Evolutionary conservation across 2,797 vertebrate genomes (phyloP), one percentile per base, ranked within the genome.

Genomic region (Champsocephalus esox): DNA sequence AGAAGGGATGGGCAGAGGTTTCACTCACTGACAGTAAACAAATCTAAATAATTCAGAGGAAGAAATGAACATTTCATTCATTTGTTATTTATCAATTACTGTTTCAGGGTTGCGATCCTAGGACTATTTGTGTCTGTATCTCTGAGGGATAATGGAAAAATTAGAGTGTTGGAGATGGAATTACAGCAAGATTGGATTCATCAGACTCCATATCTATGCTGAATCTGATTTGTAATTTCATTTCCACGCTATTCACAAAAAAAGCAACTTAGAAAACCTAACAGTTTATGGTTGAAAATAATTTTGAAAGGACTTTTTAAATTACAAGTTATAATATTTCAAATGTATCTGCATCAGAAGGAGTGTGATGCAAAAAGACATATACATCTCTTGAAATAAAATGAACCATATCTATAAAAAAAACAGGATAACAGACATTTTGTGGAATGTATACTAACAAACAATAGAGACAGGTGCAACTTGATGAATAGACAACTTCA

Each of bases 31-130:
- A 79, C 65, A 83, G 83, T 81, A 89, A 89, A 83, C 80, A 83
- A 86, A 79, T 77, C 66, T 87, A 82, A 89, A 90, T 91, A 71
- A 90, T 90, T 88, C 82, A 91, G 62, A 24, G 4, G 66, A 7
- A 61, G 69, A 79, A 69, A 87, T 70, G 61, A 79, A 70, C 45
- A 16, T 80, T 81, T 73, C 73, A 87, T 86, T 82, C 83, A 67
- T 86, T 66, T 70, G 61, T 76, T 76, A 80, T 81, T 72, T 63
- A 58, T 72, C 73, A 80, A 68, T 82, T 70, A 61, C 38, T 62
- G 65, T 57, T 68, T 70, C 45, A 60, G 44, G 66, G 51, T 60
- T 71, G 56, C 48, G 75, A 80, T 65, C 60, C 3, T 4, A 16
- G 56, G 58, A 51, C 12, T 49, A 4, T 59, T 38, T 60, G 5